Conservation (phyloP, 2,113 vertebrate genomes). For the Apodemus sylvaticus region DNA sequence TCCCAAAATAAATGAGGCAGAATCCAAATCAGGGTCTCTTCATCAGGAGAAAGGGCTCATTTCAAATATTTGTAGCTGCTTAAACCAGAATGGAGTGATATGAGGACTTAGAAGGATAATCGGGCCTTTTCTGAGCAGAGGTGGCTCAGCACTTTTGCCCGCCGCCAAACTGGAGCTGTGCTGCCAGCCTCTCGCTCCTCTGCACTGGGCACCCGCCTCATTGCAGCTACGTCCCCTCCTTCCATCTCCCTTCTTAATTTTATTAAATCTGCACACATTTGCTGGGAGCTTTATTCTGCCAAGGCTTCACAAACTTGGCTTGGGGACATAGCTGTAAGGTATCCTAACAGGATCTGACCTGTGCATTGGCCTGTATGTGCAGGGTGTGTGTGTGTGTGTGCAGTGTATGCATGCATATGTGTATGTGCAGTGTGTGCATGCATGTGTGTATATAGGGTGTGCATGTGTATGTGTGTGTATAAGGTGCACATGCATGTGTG, state of each 20-base stretch:
- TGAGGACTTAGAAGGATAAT: conserved; percentile 58
- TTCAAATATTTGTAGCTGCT: conserved; percentile 74
- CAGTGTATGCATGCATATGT: too few species aligned
- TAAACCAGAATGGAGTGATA: conserved; percentile 55
- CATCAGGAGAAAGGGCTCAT: conserved; percentile 76
- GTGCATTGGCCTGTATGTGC: too few species aligned
- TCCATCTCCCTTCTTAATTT: background rate
- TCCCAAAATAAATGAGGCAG: conserved; percentile 62
- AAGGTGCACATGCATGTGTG: too few species aligned
- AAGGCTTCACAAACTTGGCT: background rate
- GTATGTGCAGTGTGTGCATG: too few species aligned
- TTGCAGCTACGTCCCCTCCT: too few species aligned
- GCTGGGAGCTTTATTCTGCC: background rate
- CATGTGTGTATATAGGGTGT: too few species aligned
- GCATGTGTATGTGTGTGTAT: too few species aligned
- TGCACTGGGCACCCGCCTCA: background rate
- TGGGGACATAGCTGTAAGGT: background rate
- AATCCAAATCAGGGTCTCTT: conserved; percentile 76
- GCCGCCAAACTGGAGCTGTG: background rate
- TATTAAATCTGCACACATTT: background rate
- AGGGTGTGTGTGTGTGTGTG: too few species aligned
- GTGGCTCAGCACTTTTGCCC: conserved; percentile 64
- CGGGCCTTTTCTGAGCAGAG: conserved; percentile 62
- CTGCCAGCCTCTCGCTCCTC: background rate
- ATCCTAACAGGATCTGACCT: background rate